phyloP scores from a whole-genome alignment of 2,888 invertebrate genomes.

The Drosophila nr. fundita region DNA sequence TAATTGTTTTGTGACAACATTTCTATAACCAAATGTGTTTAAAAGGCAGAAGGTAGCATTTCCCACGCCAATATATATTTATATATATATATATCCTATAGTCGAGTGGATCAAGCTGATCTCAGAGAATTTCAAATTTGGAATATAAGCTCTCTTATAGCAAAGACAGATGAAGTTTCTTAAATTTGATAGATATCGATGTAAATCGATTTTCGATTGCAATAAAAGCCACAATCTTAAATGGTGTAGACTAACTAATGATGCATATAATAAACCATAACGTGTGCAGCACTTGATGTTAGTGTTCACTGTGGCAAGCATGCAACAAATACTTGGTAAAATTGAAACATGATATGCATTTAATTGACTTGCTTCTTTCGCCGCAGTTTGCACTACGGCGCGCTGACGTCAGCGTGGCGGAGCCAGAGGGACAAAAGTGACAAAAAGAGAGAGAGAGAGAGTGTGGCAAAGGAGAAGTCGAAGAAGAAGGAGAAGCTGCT shows the following conservation, averaged over 20 bases:
- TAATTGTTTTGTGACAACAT: not conserved
- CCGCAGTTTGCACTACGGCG: slow-evolving; percentile 32
- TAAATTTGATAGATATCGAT: not conserved
- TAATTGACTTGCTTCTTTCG: slow-evolving; percentile 29
- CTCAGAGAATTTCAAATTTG: not conserved
- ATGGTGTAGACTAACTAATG: not conserved
- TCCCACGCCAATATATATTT: not conserved
- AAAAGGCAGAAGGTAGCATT: not conserved
- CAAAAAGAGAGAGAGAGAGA: not conserved
- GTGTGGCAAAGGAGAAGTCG: not conserved
- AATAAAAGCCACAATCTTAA: not conserved
- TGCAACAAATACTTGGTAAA: not conserved
- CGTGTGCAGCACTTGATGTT: not conserved
- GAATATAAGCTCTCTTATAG: not conserved
- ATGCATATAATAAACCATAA: not conserved
- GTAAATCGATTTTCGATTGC: not conserved
- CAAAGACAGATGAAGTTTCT: not conserved
- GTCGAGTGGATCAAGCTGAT: no score
- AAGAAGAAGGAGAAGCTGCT: slow-evolving; percentile 9
- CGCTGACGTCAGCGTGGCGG: slow-evolving; percentile 42
- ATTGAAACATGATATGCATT: slow-evolving; percentile 4
- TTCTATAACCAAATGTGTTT: not conserved
- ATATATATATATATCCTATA: not conserved
- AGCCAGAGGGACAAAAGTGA: not conserved
- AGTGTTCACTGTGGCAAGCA: slow-evolving; percentile 20